phyloP scores from a whole-genome alignment of 2,113 vertebrate species.

The Aptenodytes patagonicus region DNA sequence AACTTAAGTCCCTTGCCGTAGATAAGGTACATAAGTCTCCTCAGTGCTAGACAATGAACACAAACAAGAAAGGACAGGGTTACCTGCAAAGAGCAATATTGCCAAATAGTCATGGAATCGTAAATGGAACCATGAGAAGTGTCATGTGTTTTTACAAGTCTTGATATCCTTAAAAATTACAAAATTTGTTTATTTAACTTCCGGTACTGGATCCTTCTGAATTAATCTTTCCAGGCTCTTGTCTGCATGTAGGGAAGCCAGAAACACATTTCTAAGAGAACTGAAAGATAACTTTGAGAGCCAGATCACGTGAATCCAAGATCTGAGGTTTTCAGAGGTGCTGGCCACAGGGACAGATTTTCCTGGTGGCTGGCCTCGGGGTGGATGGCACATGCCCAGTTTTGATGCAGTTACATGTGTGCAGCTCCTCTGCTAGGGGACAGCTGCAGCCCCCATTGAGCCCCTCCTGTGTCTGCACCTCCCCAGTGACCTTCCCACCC shows the following conservation, averaged over 20 bases:
- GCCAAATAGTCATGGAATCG: not conserved
- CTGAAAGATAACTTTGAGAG: not conserved
- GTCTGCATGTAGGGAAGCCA: not conserved
- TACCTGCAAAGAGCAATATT: not conserved
- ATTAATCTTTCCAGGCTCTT: not conserved
- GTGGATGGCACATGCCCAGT: no score
- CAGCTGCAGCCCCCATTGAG: not conserved
- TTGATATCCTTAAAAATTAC: not conserved
- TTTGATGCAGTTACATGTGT: accelerated
- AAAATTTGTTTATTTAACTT: not conserved
- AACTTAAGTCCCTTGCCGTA: not conserved
- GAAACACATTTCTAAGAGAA: not conserved
- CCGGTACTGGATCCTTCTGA: not conserved
- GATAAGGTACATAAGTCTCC: not conserved
- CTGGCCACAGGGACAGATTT: not conserved
- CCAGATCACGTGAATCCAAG: not conserved
- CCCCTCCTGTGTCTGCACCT: not conserved
- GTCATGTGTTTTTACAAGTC: not conserved
- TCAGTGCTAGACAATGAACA: not conserved
- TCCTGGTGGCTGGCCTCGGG: not conserved
- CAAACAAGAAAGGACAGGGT: not conserved
- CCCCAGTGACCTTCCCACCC: not conserved
- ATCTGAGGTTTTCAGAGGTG: not conserved
- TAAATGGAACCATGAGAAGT: not conserved
- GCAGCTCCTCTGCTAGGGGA: not conserved